These are phyloP conservation scores for Triplophysa siluroides DNA, from an alignment of 2,113 vertebrate genomes.

Conservation along the genomic window DNA sequence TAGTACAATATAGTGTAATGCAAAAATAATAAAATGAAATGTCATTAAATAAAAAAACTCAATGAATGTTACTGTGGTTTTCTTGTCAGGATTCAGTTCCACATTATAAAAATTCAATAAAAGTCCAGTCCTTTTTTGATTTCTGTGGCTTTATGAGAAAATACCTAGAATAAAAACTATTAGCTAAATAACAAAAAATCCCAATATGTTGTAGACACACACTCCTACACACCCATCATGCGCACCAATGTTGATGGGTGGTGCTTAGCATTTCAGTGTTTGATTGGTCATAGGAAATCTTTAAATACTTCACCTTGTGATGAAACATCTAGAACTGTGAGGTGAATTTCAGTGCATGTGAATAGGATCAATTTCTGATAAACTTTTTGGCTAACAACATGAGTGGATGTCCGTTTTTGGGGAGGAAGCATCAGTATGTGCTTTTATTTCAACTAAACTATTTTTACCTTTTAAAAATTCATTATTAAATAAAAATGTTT, in stretches of 20 bases:
- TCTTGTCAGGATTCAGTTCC: too few species aligned
- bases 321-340: not conserved
- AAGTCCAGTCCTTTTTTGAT: too few species aligned
- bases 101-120: too few species aligned
- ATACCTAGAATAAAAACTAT: too few species aligned
- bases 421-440: conserved; percentile 82
- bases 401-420: conserved; percentile 87
- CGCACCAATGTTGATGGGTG: conserved; percentile 18
- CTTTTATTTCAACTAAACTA: not conserved
- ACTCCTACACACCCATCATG: not conserved
- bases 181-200: too few species aligned
- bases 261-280: conserved; percentile 1
- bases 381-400: conserved; percentile 66
- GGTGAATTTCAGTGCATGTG: not conserved
- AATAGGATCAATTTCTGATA: conserved; percentile 13
- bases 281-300: conserved; percentile 45
- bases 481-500: not conserved
- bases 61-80: too few species aligned
- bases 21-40: too few species aligned
- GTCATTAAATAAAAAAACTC: too few species aligned
- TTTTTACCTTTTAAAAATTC: not conserved
- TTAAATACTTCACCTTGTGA: conserved; percentile 14
- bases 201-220: not conserved
- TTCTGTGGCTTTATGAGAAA: not conserved
- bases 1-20: too few species aligned